A percentile compares a stretch with the other conserved stretches of the same genome.
Evolutionary conservation across 1,140 invertebrate species (phyloP).

Genomic region (Drosophila ambigua): DNA sequence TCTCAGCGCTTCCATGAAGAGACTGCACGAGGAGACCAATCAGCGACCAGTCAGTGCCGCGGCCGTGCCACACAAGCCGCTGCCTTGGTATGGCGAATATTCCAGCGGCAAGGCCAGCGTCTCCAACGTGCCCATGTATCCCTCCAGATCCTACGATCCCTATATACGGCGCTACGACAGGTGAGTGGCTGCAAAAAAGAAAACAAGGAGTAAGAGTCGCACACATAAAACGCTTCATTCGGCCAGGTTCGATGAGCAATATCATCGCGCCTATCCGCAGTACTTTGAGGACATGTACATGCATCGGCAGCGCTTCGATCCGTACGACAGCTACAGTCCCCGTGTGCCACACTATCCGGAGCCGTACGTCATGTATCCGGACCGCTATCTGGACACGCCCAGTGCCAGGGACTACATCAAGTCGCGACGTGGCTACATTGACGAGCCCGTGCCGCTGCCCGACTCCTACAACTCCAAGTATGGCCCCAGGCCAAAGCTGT

Average conservation of each 20-base stretch:
- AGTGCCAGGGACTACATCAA: conserved; percentile 63
- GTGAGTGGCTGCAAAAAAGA: conserved; percentile 29
- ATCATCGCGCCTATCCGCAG: conserved; percentile 74
- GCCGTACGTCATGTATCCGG: conserved; percentile 77
- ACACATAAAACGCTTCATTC: neutral
- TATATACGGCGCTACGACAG: conserved; percentile 78
- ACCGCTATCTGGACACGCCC: conserved; percentile 74
- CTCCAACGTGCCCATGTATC: conserved; percentile 50
- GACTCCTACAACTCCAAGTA: conserved; percentile 63
- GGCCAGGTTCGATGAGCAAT: conserved; percentile 74
- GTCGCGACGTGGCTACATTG: conserved; percentile 56
- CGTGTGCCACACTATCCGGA: conserved; percentile 76
- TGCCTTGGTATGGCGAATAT: conserved; percentile 56
- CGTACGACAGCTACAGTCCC: conserved; percentile 81
- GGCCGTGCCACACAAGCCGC: conserved; percentile 19
- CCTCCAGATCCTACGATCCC: conserved; percentile 79
- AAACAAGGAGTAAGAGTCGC: neutral
- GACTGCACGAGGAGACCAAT: too few relatives aligned
- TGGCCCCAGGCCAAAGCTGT: conserved; percentile 41
- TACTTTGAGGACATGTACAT: conserved; percentile 80
- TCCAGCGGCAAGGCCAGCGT: conserved; percentile 34
- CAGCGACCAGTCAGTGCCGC: conserved; percentile 13
- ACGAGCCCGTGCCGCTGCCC: conserved; percentile 35
- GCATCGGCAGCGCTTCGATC: conserved; percentile 72
- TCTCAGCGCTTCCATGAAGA: conserved; percentile 16